Evolutionary conservation across 2,888 invertebrate genomes (phyloP).

Genomic region (Bimastos eiseni): DNA sequence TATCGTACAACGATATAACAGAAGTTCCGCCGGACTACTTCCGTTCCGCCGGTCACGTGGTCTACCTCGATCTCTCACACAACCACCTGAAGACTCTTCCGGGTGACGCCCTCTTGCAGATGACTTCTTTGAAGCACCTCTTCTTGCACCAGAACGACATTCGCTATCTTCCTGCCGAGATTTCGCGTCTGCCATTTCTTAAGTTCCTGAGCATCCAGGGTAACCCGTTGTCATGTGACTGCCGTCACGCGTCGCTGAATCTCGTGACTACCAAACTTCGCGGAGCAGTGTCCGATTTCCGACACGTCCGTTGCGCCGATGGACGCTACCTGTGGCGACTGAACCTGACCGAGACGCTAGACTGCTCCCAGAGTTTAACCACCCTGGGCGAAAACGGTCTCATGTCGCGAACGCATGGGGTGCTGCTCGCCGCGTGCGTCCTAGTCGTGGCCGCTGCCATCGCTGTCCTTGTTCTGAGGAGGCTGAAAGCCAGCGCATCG

Average conservation of each 20-base stretch:
- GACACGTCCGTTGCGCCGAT: slow-evolving; percentile 22
- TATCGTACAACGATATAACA: slow-evolving; percentile 27
- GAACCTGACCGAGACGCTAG: neutral
- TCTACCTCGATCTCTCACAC: slow-evolving; percentile 22
- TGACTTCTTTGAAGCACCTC: slow-evolving; percentile 8
- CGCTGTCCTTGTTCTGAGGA: slow-evolving; percentile 20
- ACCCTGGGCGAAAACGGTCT: neutral
- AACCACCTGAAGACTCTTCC: neutral
- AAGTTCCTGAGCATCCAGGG: slow-evolving; percentile 20
- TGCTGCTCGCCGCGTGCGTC: neutral
- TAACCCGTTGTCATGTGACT: slow-evolving; percentile 28
- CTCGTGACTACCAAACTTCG: neutral
- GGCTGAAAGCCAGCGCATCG: neutral
- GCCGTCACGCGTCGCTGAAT: neutral
- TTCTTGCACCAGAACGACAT: slow-evolving; percentile 26
- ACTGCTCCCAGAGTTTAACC: neutral
- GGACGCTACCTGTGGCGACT: slow-evolving; percentile 4
- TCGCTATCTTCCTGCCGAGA: neutral
- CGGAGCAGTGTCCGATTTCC: slow-evolving; percentile 17
- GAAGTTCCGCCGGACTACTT: neutral
- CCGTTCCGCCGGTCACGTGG: slow-evolving; percentile 18
- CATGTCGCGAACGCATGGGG: neutral
- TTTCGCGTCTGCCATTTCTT: neutral
- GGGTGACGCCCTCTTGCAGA: neutral
- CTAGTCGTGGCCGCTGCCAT: neutral